phyloP scores from a whole-genome alignment of 2,888 invertebrate genomes.

The Cremastobaeus sp. region DNA sequence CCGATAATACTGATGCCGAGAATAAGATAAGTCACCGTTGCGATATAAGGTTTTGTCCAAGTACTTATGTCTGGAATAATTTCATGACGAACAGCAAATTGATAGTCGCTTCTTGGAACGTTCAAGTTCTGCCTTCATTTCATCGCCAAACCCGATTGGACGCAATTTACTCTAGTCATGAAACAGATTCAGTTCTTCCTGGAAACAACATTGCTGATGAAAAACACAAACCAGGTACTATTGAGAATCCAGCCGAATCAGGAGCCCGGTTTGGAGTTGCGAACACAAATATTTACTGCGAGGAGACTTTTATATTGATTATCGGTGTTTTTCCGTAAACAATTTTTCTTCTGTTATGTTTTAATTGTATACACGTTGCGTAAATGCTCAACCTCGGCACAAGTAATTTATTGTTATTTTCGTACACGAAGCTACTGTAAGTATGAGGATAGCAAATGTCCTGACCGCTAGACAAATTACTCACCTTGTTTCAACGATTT shows the following conservation, averaged over 20 bases:
- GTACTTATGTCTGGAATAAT: slow-evolving; percentile 42
- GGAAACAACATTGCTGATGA: slow-evolving; percentile 4
- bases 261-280: background rate
- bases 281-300: background rate
- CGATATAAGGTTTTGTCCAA: slow-evolving; percentile 10
- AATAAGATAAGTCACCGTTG: slow-evolving; percentile 33
- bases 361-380: slow-evolving; percentile 18
- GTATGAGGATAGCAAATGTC: background rate
- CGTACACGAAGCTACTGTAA: background rate
- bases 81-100: slow-evolving; percentile 27
- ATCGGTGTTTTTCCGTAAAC: slow-evolving; percentile 9
- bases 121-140: slow-evolving; percentile 10
- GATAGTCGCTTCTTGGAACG: slow-evolving; percentile 15
- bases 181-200: slow-evolving; percentile 26
- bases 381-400: slow-evolving; percentile 48
- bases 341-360: slow-evolving; percentile 23
- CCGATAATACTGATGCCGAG: slow-evolving; percentile 53
- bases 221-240: background rate
- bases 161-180: slow-evolving; percentile 45
- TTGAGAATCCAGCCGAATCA: background rate
- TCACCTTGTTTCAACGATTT: too few relatives aligned
- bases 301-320: slow-evolving; percentile 9
- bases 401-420: slow-evolving; percentile 11
- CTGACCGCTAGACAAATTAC: slow-evolving; percentile 1
- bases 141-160: slow-evolving; percentile 6